Base-by-base conservation (phyloP, 2,113 vertebrate genomes). In the Antechinus stuartii region DNA sequence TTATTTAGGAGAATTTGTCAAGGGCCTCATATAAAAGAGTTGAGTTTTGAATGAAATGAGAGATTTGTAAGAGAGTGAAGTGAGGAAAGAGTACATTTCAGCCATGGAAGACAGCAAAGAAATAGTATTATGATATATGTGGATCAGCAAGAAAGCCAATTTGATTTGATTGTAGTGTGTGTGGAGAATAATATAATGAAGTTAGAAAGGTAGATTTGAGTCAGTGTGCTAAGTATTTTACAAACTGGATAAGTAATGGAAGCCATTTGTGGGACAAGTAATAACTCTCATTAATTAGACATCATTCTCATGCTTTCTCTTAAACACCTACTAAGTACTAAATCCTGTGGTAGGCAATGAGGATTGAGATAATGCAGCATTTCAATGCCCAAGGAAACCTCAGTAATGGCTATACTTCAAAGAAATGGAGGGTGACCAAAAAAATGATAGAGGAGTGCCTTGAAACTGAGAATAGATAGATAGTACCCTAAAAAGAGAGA, bases 341-440 rank as follows among this genome's bases (percentile, higher is more conserved):
- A n/a, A 42, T 42, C 68, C n/a, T 84, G 68, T 42, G 19, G 19
- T 84, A 42, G 19, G 68, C 68, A 84, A 42, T 68, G 61, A 42
- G 68, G 16, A 84, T 84, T 42, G 68, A 84, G n/a, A 84, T 76
- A 19, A 84, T 42, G 22, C 35, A 42, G 68, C 19, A 84, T 42
- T 84, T 84, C 68, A 84, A 42, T 84, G n/a, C n/a, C 68, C 68
- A 84, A 42, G 7, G 61, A 68, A 68, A 30, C 92, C 68, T 89
- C 26, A 95, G 91, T 92, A 50, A 22, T 76, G 56, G n/a, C 46
- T 14, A 76, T 55, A 84, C 91, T 95, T 95, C 89, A 52, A 94
- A 94, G 92, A 97, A 96, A 93, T 56, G 14, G 57, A 89, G 5
- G 25, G 55, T 93, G 90, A 91, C 84, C 23, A 54, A 56, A 56